Base-by-base conservation (phyloP, 1,140 invertebrate species). In the Panagrolaimus sp. region DNA sequence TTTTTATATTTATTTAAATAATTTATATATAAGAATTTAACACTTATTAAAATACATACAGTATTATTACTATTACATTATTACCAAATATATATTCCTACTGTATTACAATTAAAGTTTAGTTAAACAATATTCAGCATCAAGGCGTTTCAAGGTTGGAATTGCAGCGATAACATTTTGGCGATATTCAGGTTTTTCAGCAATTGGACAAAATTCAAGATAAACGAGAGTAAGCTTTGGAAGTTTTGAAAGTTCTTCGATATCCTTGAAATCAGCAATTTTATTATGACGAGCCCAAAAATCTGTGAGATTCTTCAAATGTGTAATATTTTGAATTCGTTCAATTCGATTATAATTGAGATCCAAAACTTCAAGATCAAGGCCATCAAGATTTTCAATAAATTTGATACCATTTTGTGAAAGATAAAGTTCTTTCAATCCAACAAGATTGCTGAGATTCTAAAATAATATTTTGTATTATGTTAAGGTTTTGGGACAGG, bases 371-470 rank as follows among this genome's bases (percentile, higher is more conserved):
- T 81, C 71, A 9, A 78, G 72, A n/a, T 47, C 44, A 70, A 75
- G 75, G 12, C 65, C 73, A 65, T 87, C 87, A 70, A 94, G 84
- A 76, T 91, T 91, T 84, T 92, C 89, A 55, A 88, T 81, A 14
- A 80, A 82, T 46, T 83, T 74, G 63, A 98, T 89, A 52, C 91
- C 93, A 88, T 98, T 98, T 84, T 96, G 91, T 21, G 93, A 94
- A 69, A 97, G 80, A 84, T 98, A 98, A 0, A 98, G 83, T 83
- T 98, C 90, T 58, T 91, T 89, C 67, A 98, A 84, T 43, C 91
- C 89, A 0, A 78, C 84, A 12, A 93, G 83, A 7, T 88, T 85
- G 0, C 90, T 88, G 38, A 96, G 80, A 82, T 93, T 93, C 84
- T 72, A 43, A 17, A 65, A 28, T 43, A 10, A 38, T 38, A n/a